phyloP scores from a whole-genome alignment of 2,113 vertebrate genomes.

The Tricholaema leucomelas region DNA sequence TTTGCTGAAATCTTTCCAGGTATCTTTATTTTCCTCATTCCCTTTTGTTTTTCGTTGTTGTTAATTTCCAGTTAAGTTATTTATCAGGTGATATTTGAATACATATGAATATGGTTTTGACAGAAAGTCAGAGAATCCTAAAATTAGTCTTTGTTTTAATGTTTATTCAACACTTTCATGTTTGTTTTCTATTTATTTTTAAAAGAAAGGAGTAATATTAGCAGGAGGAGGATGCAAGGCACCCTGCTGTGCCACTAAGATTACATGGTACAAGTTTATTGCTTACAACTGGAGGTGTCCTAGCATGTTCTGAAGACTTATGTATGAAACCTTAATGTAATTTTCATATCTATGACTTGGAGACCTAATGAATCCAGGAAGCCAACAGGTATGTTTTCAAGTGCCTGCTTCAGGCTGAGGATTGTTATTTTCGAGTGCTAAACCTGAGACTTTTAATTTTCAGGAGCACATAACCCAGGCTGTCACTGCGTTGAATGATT shows the following conservation, averaged over 20 bases:
- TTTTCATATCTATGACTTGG: not conserved
- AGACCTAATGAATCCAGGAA: not conserved
- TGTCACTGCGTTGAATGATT: not conserved
- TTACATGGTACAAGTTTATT: not conserved
- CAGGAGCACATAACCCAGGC: not conserved
- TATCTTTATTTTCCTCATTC: constrained; percentile 54
- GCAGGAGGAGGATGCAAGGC: not conserved
- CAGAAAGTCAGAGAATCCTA: constrained; percentile 64
- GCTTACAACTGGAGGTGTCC: not conserved
- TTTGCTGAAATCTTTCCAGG: constrained; percentile 70
- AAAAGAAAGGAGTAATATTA: constrained; percentile 28
- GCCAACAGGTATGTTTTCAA: not conserved
- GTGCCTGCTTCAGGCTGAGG: not conserved
- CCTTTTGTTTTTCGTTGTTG: constrained; percentile 53
- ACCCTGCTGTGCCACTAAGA: constrained; percentile 17
- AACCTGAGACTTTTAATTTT: not conserved
- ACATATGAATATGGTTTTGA: constrained; percentile 67
- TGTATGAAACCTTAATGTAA: not conserved
- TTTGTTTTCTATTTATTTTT: constrained; percentile 65
- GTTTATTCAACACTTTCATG: constrained; percentile 66
- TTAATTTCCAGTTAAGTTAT: constrained; percentile 71
- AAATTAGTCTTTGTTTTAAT: constrained; percentile 66
- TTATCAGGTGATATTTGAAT: constrained; percentile 68
- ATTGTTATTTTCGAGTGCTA: not conserved
- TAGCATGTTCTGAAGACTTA: not conserved